Evolutionary conservation across 2,113 vertebrate species (phyloP).

Genomic region (Hucho hucho): DNA sequence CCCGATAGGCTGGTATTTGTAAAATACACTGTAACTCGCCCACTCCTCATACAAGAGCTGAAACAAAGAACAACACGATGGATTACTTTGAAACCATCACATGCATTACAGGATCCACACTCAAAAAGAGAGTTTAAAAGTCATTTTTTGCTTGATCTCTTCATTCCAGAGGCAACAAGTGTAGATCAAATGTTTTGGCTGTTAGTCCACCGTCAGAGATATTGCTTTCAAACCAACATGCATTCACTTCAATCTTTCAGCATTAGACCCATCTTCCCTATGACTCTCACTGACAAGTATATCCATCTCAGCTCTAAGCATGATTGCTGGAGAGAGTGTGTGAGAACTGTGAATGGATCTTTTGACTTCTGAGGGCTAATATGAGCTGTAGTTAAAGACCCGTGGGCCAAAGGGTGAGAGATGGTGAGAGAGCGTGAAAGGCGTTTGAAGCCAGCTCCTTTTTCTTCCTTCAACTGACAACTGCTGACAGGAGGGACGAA

Average conservation of each 20-base stretch:
- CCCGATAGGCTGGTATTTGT: constrained; percentile 95
- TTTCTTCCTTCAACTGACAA: neutral
- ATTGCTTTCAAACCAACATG: too few relatives aligned
- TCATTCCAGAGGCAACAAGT: too few relatives aligned
- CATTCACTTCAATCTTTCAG: neutral
- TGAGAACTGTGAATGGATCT: neutral
- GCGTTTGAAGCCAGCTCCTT: too few relatives aligned
- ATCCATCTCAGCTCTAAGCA: neutral
- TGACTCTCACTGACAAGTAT: neutral
- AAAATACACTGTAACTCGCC: constrained; percentile 95
- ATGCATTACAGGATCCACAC: too few relatives aligned
- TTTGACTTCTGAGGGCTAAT: neutral
- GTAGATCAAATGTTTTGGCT: too few relatives aligned
- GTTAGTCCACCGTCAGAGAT: too few relatives aligned
- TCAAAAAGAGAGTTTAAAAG: too few relatives aligned
- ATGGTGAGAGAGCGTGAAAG: neutral
- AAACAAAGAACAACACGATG: constrained; percentile 45
- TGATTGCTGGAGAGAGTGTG: neutral
- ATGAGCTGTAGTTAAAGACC: neutral
- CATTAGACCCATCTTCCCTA: neutral
- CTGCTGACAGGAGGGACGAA: neutral
- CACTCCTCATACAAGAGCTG: constrained; percentile 96
- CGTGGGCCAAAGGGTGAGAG: neutral
- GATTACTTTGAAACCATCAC: neutral
- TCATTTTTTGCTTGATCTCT: too few relatives aligned